Base-by-base conservation (phyloP, 2,113 vertebrate genomes). In the Dolichallabes microphthalmus region DNA sequence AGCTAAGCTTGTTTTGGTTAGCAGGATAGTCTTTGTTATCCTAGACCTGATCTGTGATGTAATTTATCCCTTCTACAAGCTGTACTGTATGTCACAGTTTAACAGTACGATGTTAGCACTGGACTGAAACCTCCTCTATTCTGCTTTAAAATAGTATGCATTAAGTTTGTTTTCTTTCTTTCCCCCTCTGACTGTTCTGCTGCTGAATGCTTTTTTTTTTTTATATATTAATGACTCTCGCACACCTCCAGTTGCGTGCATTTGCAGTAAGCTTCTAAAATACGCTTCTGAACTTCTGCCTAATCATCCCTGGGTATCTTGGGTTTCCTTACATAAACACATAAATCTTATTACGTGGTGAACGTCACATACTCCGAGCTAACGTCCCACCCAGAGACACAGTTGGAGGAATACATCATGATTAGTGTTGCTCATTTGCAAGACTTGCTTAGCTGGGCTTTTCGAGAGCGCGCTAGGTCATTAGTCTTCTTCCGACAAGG, bases 381-480 rank as follows among this genome's bases (percentile, higher is more conserved):
- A 39, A 12, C 57, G 17, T 68, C 80, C 77, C 82, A 86, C 76
- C 53, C 68, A 76, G 75, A 75, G 22, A 80, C 83, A 82, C 27
- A 14, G 19, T 80, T 20, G 35, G 53, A 32, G 45, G 32, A 77
- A 81, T 60, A 84, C 61, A 85, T 86, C 82, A 82, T 81, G 82
- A 82, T 86, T 85, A 88, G 85, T 86, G 85, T 64, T 88, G 73
- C 82, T 84, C 71, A 58, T 68, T 84, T 86, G 64, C 2, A 32
- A 73, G 69, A 88, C 58, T 82, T 88, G 87, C 85, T 88, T 84
- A 85, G 64, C 61, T 75, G 73, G 17, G 45, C 20, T 78, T 88
- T 85, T 77, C 22, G 13, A 63, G 64, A 55, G 52, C n/a, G 50
- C 14, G 45, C 57, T 30, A 25, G 78, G 78, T 61, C 69, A 86